A percentile compares a stretch with the other conserved stretches of the same genome.
Conservation (phyloP, 2,797 vertebrate species). For the Poeciliopsis infans region DNA sequence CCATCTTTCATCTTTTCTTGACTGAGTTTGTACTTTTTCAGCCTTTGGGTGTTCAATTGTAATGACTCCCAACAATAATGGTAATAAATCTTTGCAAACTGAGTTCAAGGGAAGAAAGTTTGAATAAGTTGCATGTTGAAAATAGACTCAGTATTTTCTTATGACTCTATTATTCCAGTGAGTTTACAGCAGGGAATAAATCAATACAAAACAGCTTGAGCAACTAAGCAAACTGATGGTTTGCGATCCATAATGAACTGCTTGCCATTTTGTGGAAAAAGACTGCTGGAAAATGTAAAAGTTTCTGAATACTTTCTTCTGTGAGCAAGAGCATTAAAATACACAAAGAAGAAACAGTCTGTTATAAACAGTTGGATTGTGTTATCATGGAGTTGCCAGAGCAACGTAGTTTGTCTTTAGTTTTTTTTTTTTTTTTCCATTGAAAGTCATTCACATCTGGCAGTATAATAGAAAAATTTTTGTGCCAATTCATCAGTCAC, state of each 20-base stretch:
- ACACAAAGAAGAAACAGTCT: neutral
- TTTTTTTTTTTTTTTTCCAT: neutral
- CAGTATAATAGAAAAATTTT: neutral
- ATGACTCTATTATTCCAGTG: conserved; percentile 46
- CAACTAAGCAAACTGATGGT: neutral
- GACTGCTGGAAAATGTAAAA: neutral
- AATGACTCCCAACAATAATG: conserved; percentile 11
- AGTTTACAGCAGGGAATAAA: conserved; percentile 45
- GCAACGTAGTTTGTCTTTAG: neutral
- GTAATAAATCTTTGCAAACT: conserved; percentile 39
- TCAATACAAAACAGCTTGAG: conserved; percentile 17
- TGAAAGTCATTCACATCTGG: neutral
- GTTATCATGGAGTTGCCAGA: neutral
- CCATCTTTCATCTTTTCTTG: conserved; percentile 2
- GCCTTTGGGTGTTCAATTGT: conserved; percentile 30
- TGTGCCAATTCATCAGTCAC: neutral
- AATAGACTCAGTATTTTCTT: conserved; percentile 40
- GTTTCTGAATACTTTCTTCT: neutral
- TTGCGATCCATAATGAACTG: conserved; percentile 5
- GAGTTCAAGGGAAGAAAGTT: conserved; percentile 28
- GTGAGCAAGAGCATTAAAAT: neutral
- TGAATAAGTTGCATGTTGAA: conserved; percentile 26
- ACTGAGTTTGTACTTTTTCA: conserved; percentile 22
- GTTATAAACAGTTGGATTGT: neutral
- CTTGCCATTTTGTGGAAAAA: neutral